Evolutionary conservation across 2,888 invertebrate genomes (phyloP), one percentile per base, ranked within the genome.

Genomic region (Agrenia bidenticulata): DNA sequence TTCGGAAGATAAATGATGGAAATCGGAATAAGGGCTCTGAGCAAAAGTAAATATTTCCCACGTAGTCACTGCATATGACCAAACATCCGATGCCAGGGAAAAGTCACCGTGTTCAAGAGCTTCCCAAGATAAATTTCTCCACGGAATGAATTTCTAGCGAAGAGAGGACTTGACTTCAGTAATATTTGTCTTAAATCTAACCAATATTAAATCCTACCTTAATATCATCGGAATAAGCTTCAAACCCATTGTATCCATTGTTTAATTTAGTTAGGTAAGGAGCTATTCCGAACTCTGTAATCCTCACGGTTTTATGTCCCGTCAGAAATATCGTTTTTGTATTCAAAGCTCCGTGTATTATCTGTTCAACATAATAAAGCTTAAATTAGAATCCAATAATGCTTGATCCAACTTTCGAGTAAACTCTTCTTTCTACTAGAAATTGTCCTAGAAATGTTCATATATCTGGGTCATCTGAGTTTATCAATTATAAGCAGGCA

Each of bases 281-380:
- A 17, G 45, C 45, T 11, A 45, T 45, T 45, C 45, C 45, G 15
- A 45, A 45, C 15, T 45, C 45, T 45, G 45, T 45, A 19, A 45
- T 45, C 19, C 15, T 45, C 19, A 19, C 45, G 5, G 45, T 45
- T 45, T 45, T 45, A 19, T 5, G 5, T 5, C 19, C 15, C n/a
- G 15, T 45, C 45, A 45, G 45, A 17, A 45, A n/a, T 15, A 15
- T 45, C 5, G 45, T 45, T 45, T 45, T 45, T 45, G 45, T 45
- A 19, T n/a, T 11, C 19, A 45, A n/a, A 5, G 45, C 5, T 45
- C 45, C 45, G n/a, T 45, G 45, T 5, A 45, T 45, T 17, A 45
- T 19, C 45, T 45, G n/a, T 45, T 9, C 9, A 11, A 15, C n/a
- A 19, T 15, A 5, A n/a, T 17, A 45, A 5, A 45, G 39, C 39